Evolutionary conservation across 1,140 invertebrate species (phyloP), one percentile per base, ranked within the genome.

Genomic region (Caerostris extrusa): DNA sequence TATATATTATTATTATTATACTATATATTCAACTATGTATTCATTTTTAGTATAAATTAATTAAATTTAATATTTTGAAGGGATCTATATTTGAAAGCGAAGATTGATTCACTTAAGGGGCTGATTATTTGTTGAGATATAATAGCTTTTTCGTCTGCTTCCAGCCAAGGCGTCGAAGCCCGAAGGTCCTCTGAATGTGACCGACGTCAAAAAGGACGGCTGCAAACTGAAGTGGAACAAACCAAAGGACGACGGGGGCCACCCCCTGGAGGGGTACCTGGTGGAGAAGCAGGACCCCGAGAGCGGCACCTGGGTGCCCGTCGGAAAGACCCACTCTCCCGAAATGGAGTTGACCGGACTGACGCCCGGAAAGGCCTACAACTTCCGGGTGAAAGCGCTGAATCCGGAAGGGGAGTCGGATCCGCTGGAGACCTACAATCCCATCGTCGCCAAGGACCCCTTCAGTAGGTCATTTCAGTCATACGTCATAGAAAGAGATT

Each of bases 351-450:
- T 99, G 0, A 97, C 98, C 92, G 98, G 98, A 19, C 96, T 99
- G 57, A 98, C 98, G 91, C 98, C 98, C 92, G 99, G 99, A 90
- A 98, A 99, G 95, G 98, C 99, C 95, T 99, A 99, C 96, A 98
- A 99, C 96, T 99, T 99, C 97, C 97, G 99, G 90, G 99, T 99
- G 3, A 99, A 99, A 95, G 99, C 99, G 14, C 96, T 99, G 10
- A 99, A 99, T 96, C 98, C 98, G 95, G 98, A 99, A 96, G 99
- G 99, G 57, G 98, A 99, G 96, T 99, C 99, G n/a, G 98, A 99
- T 95, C 99, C 99, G 14, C 97, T 95, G 96, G 55, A 98, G 95
- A 98, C 99, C 10, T 98, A 98, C 61, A 97, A 97, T 95, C 96
- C 97, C 0, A 98, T 98, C 77, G 95, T 97, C 97, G 98, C 92